Evolutionary conservation across 2,888 invertebrate species (phyloP), one percentile per base, ranked within the genome.

Genomic region (Dynastes grantii): DNA sequence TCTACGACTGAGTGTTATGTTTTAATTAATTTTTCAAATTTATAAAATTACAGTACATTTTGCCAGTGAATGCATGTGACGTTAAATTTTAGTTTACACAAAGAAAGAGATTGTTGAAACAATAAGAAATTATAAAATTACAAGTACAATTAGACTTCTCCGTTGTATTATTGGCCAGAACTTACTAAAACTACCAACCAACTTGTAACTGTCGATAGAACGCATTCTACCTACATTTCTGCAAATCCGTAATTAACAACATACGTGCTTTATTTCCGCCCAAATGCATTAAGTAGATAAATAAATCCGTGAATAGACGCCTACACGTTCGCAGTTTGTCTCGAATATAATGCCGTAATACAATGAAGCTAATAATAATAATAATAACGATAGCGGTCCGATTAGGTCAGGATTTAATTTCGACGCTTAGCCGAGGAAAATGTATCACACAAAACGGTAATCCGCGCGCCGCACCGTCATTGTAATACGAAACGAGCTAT

Each of bases 401-500:
- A 77, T 77, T 77, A 77, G 51, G 53, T 37, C 40, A 40, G 71
- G 71, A 77, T 77, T 77, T 71, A 77, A 77, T 77, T 77, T 77
- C 63, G 77, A 63, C 70, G 77, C 63, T 77, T 63, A 64, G 45
- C 64, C 53, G 67, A 67, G 71, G 77, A 77, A 77, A 77, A 77
- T 77, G 77, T 77, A 77, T 77, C 77, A 77, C 71, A 63, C 55
- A 51, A 68, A 73, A 73, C 73, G 77, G 75, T 76, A 81, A 79
- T 77, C 82, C 82, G 80, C 58, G 71, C 71, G 37, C 53, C 71
- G 37, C n/a, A 6, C 73, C 80, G 78, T 71, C 70, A 64, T 77
- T 78, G 78, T 73, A 81, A 81, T 78, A 79, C 78, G 81, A 80
- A 79, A 79, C 81, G 79, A 73, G 79, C 81, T 80, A 81, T 78